Evolutionary conservation across 2,113 vertebrate species (phyloP).

Genomic region (Gallinago undulata): DNA sequence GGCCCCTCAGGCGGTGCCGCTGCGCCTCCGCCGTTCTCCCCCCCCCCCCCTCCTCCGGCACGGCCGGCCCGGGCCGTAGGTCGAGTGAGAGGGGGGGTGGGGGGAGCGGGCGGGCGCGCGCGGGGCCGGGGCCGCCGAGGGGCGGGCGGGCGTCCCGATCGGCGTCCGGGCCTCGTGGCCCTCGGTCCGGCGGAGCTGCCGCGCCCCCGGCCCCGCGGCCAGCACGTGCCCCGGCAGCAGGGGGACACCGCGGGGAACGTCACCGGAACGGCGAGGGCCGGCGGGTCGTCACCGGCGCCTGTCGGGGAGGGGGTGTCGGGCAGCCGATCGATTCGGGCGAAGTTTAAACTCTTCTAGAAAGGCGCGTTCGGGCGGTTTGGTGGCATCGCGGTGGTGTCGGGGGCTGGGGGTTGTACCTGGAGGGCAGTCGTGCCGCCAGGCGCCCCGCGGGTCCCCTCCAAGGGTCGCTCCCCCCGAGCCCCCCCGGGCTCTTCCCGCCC

Average conservation of each 20-base stretch:
- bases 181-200: neutral
- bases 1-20: neutral
- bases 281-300: neutral
- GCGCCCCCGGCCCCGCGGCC: neutral
- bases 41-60: too few species aligned
- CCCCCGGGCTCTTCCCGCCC: neutral
- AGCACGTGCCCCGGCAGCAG: neutral
- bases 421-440: neutral
- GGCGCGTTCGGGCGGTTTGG: fast-evolving
- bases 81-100: neutral
- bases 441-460: neutral
- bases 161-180: neutral
- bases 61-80: neutral
- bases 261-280: fast-evolving
- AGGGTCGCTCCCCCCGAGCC: neutral
- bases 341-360: fast-evolving
- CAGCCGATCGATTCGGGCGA: neutral
- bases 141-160: neutral
- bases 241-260: neutral
- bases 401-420: fast-evolving
- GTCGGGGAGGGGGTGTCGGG: neutral
- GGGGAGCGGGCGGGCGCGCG: neutral
- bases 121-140: neutral
- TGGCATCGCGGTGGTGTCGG: neutral
- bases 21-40: neutral